Evolutionary conservation across 2,113 vertebrate species (phyloP).

Genomic region (Marcusenius ussheri): DNA sequence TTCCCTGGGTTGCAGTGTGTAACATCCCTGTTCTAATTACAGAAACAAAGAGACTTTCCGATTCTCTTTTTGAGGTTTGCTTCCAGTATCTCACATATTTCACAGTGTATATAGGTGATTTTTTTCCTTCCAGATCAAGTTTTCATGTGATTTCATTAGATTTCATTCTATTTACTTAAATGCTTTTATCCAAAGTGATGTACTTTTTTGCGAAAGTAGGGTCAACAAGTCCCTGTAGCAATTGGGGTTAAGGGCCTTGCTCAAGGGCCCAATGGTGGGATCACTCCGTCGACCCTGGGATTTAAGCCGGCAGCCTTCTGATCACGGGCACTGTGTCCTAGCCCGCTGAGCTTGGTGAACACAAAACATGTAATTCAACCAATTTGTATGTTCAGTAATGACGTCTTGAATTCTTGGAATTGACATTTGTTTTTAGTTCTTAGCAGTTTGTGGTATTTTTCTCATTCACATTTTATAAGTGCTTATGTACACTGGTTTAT

Average conservation of each 20-base stretch:
- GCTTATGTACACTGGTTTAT: background rate
- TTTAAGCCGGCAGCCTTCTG: background rate
- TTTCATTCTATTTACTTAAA: background rate
- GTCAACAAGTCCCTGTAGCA: background rate
- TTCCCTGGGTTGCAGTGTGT: background rate
- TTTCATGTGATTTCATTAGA: background rate
- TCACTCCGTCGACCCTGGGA: background rate
- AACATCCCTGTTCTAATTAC: background rate
- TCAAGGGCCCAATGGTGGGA: background rate
- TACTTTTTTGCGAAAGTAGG: background rate
- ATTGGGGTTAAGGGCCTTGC: background rate
- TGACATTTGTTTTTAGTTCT: background rate
- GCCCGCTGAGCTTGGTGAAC: no score
- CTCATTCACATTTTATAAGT: background rate
- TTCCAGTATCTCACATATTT: background rate
- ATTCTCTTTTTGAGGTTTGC: background rate
- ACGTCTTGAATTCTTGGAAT: background rate
- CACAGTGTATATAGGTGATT: background rate
- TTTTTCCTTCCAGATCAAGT: background rate
- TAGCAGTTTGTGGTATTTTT: background rate
- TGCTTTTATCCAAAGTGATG: background rate
- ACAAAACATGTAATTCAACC: background rate
- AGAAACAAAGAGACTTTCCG: background rate
- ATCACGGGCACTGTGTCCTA: background rate
- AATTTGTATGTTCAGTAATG: background rate